Evolutionary conservation across 2,797 vertebrate genomes (phyloP).

Genomic region (Silurus lanzhouensis): DNA sequence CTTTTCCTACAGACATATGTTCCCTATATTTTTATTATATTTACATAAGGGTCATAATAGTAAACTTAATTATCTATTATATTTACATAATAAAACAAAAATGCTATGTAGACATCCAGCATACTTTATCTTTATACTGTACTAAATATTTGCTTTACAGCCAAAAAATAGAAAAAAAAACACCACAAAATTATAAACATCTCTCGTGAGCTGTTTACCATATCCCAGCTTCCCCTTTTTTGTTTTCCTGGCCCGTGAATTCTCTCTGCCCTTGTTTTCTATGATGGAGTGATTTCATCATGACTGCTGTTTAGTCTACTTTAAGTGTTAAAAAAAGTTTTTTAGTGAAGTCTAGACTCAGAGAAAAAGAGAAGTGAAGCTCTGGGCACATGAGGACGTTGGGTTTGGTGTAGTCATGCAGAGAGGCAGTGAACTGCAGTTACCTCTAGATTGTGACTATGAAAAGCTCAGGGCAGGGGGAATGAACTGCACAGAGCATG

Average conservation of each 20-base stretch:
- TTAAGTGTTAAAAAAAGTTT: constrained; percentile 34
- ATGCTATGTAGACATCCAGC: background rate
- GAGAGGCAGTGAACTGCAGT: constrained; percentile 61
- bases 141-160: background rate
- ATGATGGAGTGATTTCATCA: background rate
- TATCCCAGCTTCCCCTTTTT: background rate
- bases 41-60: too few relatives aligned
- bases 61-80: too few relatives aligned
- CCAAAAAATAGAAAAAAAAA: background rate
- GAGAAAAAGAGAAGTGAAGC: constrained; percentile 43
- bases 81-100: background rate
- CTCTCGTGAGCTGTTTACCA: background rate
- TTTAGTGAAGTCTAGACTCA: constrained; percentile 44
- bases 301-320: constrained; percentile 22
- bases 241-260: constrained; percentile 5
- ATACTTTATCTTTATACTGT: background rate
- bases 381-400: constrained; percentile 46
- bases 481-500: background rate
- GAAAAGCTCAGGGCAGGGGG: constrained; percentile 30
- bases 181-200: background rate
- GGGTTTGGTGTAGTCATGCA: constrained; percentile 30
- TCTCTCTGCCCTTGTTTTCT: background rate
- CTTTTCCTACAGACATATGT: background rate
- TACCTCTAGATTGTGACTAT: constrained; percentile 55
- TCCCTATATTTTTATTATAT: background rate